Conservation (phyloP, 2,797 vertebrate genomes). For the Etheostoma perlongum region DNA sequence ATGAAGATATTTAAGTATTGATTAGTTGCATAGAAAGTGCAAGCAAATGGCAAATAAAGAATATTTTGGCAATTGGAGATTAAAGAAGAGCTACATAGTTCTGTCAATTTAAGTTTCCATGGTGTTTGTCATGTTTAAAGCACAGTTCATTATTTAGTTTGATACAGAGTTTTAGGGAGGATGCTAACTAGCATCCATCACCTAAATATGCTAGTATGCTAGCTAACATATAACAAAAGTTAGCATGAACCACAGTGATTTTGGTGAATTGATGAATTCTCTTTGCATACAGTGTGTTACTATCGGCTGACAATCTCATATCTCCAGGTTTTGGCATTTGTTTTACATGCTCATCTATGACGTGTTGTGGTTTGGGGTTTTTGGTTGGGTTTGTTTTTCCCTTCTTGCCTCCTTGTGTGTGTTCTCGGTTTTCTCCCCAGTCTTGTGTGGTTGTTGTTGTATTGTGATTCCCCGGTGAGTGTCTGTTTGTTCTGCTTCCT, state of each 20-base stretch:
- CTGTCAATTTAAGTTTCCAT: constrained; percentile 29
- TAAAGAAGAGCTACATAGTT: constrained; percentile 41
- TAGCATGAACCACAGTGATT: constrained; percentile 44
- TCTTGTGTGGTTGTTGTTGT: too few species aligned
- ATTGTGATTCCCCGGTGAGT: too few species aligned
- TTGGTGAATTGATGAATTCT: not conserved
- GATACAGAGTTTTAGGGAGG: not conserved
- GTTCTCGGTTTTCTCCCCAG: too few species aligned
- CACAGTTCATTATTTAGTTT: constrained; percentile 21
- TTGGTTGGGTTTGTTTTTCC: too few species aligned
- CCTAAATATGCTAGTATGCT: not conserved
- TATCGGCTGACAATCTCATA: not conserved
- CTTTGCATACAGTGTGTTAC: not conserved
- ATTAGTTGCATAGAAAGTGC: constrained; percentile 45
- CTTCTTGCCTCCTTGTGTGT: too few species aligned
- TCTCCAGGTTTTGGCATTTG: constrained; percentile 4
- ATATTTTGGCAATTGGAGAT: constrained; percentile 52
- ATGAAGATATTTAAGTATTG: not conserved
- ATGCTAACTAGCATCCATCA: constrained; percentile 20
- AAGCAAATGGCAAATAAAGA: constrained; percentile 36
- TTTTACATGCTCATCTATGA: not conserved
- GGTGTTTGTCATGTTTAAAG: not conserved
- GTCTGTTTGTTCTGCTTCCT: too few species aligned
- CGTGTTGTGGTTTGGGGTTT: too few species aligned
- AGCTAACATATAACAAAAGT: not conserved